Base-by-base conservation (phyloP, 2,113 vertebrate species). In the Gambusia holbrooki region DNA sequence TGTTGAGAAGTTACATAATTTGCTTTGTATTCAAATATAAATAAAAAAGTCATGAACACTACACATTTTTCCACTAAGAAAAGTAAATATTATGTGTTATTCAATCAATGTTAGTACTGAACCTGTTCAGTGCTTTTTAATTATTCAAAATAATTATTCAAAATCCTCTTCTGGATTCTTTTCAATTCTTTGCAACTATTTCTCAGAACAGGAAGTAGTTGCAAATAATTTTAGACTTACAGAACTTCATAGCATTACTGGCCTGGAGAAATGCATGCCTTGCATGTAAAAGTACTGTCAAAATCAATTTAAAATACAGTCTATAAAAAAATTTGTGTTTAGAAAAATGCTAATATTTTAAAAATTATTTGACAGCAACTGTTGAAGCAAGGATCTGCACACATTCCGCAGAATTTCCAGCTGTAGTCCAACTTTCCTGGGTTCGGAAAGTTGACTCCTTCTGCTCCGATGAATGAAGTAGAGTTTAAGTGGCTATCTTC, bases 191-290 rank as follows among this genome's bases (percentile, higher is more conserved):
- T 35, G 33, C 7, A 35, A 35, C 33, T 35, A 35, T 48, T 19
- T 45, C 13, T 29, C 10, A 12, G 27, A 22, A 68, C 66, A 64
- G 75, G 62, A 54, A 71, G 69, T 60, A 68, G 15, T 64, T 65
- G 4, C 28, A 76, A 64, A 66, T 15, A 54, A 77, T 61, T 66
- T 72, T 68, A 80, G 45, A 40, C 58, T 77, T 71, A 17, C 48
- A 73, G 60, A 58, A 73, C 45, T 22, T 29, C 40, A 74, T 79
- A 80, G 62, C 61, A 54, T 70, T 80, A 69, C 65, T 40, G 51
- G 33, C 63, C 30, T 62, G 68, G 13, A 25, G 8, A 61, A 76
- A 70, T 62, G 54, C 25, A 65, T 30, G 32, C 64, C 77, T 63
- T 77, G 28, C 77, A 74, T 48, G 61, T 10, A 28, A 32, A 45